Base-by-base conservation (phyloP, 1,140 invertebrate species). In the Monomorium pharaonis region DNA sequence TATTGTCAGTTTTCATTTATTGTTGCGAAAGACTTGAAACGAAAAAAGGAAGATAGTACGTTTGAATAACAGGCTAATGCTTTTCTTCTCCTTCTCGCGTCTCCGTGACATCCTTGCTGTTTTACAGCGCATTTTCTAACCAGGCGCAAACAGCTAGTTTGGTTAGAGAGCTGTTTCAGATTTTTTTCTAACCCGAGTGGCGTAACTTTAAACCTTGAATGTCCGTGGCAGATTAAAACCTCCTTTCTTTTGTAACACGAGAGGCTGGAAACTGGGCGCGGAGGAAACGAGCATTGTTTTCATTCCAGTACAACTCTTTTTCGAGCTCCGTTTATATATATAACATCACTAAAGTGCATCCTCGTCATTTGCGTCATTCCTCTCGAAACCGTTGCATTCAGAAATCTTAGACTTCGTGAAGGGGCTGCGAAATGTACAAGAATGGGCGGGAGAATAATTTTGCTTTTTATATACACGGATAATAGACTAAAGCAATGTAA, bases 271-370 rank as follows among this genome's bases (percentile, higher is more conserved):
- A 42, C 44, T 24, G 3, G 1, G 12, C 10, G 16, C 3, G 24
- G 14, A 72, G 49, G 16, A 74, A 84, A 70, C 63, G 49, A 47
- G 78, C 78, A 78, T 88, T 86, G 85, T 78, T 88, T 88, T 78
- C 84, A 76, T 88, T 86, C 84, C 76, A 33, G 70, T 56, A 76
- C 49, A 27, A 80, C 18, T 84, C 47, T 30, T 30, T 33, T 33
- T 69, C 4, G 9, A 24, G 27, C 16, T 4, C 18, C 14, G 10
- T 58, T 65, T 21, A 21, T 72, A 83, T 21, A 21, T 72, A 83
- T 60, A 74, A 54, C 37, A 27, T 37, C 67, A 72, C 37, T 27
- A 60, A 72, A 58, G 65, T 72, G 56, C 24, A 18, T 18, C 10
- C 37, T 74, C 49, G 78, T 60, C 42, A 74, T 83, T 74, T 14